phyloP scores from a whole-genome alignment of 2,797 vertebrate genomes.

The Epinephelus coioides region DNA sequence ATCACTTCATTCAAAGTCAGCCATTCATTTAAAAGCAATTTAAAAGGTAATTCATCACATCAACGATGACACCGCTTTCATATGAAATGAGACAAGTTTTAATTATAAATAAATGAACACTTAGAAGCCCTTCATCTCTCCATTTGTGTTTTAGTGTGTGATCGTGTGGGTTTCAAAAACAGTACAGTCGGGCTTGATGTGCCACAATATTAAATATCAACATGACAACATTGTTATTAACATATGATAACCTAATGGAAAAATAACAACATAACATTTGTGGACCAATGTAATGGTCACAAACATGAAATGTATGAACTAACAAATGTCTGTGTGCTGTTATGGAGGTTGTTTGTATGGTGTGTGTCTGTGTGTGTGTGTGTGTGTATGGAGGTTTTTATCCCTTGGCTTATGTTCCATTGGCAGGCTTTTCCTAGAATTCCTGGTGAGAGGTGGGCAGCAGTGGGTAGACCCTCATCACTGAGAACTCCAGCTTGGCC shows the following conservation, averaged over 20 bases:
- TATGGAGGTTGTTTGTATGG: background rate
- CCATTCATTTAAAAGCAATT: conserved; percentile 1
- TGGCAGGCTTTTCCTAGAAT: background rate
- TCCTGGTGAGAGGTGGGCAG: too few relatives aligned
- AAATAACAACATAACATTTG: background rate
- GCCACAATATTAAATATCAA: background rate
- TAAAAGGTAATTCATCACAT: background rate
- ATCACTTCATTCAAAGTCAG: conserved; percentile 3
- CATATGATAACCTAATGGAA: background rate
- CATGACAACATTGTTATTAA: background rate
- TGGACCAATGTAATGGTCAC: background rate
- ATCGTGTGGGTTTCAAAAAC: background rate
- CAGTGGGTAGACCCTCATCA: too few relatives aligned
- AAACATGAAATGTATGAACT: background rate
- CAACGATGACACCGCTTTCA: background rate
- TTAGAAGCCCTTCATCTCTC: background rate
- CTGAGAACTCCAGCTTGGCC: background rate
- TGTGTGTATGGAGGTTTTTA: background rate
- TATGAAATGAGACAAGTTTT: background rate
- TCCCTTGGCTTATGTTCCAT: background rate
- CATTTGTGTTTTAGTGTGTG: background rate
- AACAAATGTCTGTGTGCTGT: background rate
- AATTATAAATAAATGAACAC: background rate
- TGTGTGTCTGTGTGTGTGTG: background rate
- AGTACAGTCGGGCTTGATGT: background rate